A percentile compares a stretch with the other conserved stretches of the same genome.
phyloP scores from a whole-genome alignment of 2,888 invertebrate genomes.

The Yponomeuta cagnagella region DNA sequence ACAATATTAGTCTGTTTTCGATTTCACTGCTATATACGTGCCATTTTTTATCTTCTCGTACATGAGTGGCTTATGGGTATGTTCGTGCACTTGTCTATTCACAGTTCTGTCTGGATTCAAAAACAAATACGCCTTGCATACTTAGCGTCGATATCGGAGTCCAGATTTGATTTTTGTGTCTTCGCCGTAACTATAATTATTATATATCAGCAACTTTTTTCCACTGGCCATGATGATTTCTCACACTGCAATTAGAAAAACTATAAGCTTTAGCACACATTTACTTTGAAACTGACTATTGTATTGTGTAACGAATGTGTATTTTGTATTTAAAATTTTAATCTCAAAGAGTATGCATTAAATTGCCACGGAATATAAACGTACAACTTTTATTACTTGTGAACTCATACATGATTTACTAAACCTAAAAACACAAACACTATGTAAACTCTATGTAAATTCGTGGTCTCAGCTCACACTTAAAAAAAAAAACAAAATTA shows the following conservation, averaged over 20 bases:
- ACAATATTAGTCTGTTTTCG: too few relatives aligned
- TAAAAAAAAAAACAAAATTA: neutral
- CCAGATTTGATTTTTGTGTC: constrained; percentile 18
- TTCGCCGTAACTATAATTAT: constrained; percentile 25
- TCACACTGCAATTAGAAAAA: constrained; percentile 8
- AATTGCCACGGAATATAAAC: neutral
- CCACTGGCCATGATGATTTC: constrained; percentile 21
- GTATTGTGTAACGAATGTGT: neutral
- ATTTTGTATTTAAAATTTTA: neutral
- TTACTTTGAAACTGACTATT: neutral
- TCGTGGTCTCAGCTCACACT: neutral
- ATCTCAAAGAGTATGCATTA: too few relatives aligned
- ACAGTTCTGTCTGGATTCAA: constrained; percentile 10
- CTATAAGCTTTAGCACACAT: neutral
- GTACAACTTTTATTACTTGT: neutral
- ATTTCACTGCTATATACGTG: neutral
- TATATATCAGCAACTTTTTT: constrained; percentile 20
- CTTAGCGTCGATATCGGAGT: constrained; percentile 26
- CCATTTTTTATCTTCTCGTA: neutral
- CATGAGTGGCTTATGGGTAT: constrained; percentile 7
- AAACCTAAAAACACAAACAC: neutral
- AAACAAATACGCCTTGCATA: constrained; percentile 15
- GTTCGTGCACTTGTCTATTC: constrained; percentile 6
- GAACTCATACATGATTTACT: neutral
- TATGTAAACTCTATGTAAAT: neutral